Base-by-base conservation (phyloP, 2,888 invertebrate species). In the Noctua fimbriata region DNA sequence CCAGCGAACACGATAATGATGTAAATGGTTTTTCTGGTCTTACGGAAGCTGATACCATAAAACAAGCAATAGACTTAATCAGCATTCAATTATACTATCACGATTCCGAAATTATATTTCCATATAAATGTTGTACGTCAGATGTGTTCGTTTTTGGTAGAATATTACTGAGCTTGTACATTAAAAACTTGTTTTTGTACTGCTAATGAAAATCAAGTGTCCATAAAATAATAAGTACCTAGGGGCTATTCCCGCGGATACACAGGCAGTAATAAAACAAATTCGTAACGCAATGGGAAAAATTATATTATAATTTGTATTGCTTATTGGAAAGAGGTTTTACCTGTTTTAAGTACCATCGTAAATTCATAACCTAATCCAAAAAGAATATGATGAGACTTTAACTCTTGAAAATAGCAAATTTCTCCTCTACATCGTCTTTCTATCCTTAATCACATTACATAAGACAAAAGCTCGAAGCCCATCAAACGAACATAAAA, bases 11-110 rank as follows among this genome's bases (percentile, higher is more conserved):
- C 73, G 77, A 86, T 89, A 84, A 85, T 87, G 86, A 88, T 89
- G 87, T 87, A 82, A 89, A 86, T 88, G 85, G 72, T 85, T 86
- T 89, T 87, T 86, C 78, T 83, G 78, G 75, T 83, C 79, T 83
- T 85, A 87, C 90, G 89, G 91, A 89, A 90, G 91, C 90, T 88
- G 84, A 79, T 87, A 87, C 86, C 85, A 76, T 90, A 88, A 90
- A 86, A 88, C 87, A 89, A 90, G 82, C 87, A 84, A 85, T 88
- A 86, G 76, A 88, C 74, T 85, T 90, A 86, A 89, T 87, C 84
- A 89, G 84, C 77, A 84, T 89, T 87, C 86, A 88, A 89, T 89
- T 89, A 90, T 69, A 78, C 69, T 82, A 89, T 84, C 89, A 88
- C 78, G 84, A 89, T 84, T 86, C 82, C 24, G 44, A 87, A 84